Percentiles rank a stretch among this genome's conserved stretches.
Conservation (phyloP, 2,113 vertebrate species). For the Prinia subflava region DNA sequence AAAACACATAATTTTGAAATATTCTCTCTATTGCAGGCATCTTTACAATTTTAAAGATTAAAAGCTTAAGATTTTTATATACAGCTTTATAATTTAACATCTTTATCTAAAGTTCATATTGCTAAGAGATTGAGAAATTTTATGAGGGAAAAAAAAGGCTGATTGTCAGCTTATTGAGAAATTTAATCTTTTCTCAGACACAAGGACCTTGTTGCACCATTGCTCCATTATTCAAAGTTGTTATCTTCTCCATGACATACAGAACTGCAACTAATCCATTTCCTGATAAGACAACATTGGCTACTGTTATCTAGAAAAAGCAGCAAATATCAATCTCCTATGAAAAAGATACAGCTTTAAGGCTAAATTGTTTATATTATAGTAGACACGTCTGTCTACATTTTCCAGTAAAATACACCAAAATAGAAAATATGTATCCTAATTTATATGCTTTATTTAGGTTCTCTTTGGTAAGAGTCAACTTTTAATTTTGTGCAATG, state of each 20-base stretch:
- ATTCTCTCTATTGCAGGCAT: not conserved
- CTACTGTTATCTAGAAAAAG: conserved; percentile 34
- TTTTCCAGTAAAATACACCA: not conserved
- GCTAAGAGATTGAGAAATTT: not conserved
- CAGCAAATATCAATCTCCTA: not conserved
- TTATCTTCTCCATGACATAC: not conserved
- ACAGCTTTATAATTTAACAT: not conserved
- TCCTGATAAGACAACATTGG: not conserved
- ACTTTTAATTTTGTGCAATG: not conserved
- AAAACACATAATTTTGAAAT: not conserved
- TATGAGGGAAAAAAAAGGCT: not conserved
- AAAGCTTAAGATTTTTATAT: not conserved
- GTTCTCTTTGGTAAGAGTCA: not conserved
- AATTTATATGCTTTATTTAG: not conserved
- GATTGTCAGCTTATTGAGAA: not conserved
- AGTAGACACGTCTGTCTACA: not conserved
- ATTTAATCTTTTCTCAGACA: not conserved
- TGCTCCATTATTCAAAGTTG: not conserved
- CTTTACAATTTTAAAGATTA: not conserved
- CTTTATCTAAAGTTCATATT: not conserved
- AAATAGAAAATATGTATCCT: not conserved
- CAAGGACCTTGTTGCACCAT: not conserved
- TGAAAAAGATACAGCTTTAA: not conserved
- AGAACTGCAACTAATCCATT: not conserved
- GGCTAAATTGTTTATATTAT: conserved; percentile 22